A percentile compares a stretch with the other conserved stretches of the same genome.
phyloP scores from a whole-genome alignment of 2,888 invertebrate species.

The Hofmannophila pseudospretella region DNA sequence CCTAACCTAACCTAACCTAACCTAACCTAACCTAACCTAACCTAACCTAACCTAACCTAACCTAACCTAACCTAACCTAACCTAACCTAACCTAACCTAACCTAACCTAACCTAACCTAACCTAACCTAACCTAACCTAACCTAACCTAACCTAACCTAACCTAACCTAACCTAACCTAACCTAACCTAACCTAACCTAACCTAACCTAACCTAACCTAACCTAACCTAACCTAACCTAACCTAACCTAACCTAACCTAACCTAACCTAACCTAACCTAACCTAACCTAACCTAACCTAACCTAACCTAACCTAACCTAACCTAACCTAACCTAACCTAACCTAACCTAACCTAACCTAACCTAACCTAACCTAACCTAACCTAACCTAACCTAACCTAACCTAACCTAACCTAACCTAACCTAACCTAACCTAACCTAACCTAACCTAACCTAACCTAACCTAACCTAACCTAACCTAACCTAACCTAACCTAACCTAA shows the following conservation, averaged over 20 bases:
- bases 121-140: slow-evolving; percentile 13
- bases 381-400: slow-evolving; percentile 21
- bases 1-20: slow-evolving; percentile 11
- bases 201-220: slow-evolving; percentile 24
- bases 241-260: slow-evolving; percentile 14
- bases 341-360: slow-evolving; percentile 24
- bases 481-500: slow-evolving; percentile 21
- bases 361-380: slow-evolving; percentile 21
- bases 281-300: slow-evolving; percentile 15
- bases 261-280: slow-evolving; percentile 12
- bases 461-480: slow-evolving; percentile 23
- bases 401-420: slow-evolving; percentile 21
- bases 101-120: slow-evolving; percentile 13
- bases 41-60: slow-evolving; percentile 13
- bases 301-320: slow-evolving; percentile 17
- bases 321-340: slow-evolving; percentile 17
- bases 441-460: slow-evolving; percentile 20
- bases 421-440: slow-evolving; percentile 16
- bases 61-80: slow-evolving; percentile 11
- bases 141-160: slow-evolving; percentile 17
- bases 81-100: slow-evolving; percentile 11
- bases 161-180: slow-evolving; percentile 23
- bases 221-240: slow-evolving; percentile 22
- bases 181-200: slow-evolving; percentile 24
- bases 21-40: slow-evolving; percentile 10